phyloP scores from a whole-genome alignment of 2,888 invertebrate genomes.

The Mantis religiosa region DNA sequence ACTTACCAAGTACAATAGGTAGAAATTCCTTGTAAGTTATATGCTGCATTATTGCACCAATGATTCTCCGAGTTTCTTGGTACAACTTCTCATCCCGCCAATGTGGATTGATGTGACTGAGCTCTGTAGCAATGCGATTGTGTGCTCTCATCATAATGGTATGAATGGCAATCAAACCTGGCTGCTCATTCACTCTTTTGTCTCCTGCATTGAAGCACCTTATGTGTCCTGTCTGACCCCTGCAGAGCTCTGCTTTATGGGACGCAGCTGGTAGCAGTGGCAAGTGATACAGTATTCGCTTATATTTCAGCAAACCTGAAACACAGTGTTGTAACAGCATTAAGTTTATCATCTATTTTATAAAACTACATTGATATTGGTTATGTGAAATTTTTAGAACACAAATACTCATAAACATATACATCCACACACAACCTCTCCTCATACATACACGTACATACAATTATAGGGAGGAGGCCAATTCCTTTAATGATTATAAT shows the following conservation, averaged over 20 bases:
- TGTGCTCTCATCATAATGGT: conserved; percentile 72
- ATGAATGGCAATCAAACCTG: conserved; percentile 70
- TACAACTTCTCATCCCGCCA: conserved; percentile 87
- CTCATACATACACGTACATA: too few relatives aligned
- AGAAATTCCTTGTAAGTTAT: conserved; percentile 80
- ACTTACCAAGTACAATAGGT: conserved; percentile 68
- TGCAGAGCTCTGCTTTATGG: conserved; percentile 61
- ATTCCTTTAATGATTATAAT: too few relatives aligned
- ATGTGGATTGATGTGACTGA: conserved; percentile 70
- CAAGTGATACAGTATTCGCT: conserved; percentile 58
- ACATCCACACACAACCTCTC: too few relatives aligned
- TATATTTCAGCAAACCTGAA: conserved; percentile 51
- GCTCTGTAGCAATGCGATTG: conserved; percentile 65
- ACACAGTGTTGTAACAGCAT: not conserved
- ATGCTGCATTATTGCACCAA: conserved; percentile 78
- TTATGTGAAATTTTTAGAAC: too few relatives aligned
- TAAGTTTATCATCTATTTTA: too few relatives aligned
- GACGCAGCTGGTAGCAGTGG: conserved; percentile 54
- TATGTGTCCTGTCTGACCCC: conserved; percentile 33
- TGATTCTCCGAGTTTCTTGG: conserved; percentile 77
- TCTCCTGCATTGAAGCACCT: conserved; percentile 77
- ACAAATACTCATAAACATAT: too few relatives aligned
- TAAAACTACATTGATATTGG: too few relatives aligned
- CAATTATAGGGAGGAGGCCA: too few relatives aligned
- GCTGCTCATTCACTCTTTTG: conserved; percentile 74